These are phyloP conservation scores for Ferdinandea cuprea DNA, from an alignment of 2,888 invertebrate species.

Conservation along the genomic window DNA sequence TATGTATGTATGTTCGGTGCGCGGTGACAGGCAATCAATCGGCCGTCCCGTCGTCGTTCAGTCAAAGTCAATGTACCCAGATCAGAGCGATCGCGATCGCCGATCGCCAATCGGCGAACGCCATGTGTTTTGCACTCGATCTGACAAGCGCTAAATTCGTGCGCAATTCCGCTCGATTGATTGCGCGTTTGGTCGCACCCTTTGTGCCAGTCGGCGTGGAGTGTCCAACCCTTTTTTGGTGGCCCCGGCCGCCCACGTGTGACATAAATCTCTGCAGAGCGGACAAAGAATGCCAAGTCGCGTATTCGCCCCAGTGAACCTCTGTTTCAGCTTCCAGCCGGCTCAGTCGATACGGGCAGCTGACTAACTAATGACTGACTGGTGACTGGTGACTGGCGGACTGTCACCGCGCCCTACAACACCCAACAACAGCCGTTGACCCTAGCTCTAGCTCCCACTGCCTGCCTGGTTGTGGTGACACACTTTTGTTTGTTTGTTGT, in stretches of 20 bases:
- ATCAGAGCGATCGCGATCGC: slow-evolving; percentile 30
- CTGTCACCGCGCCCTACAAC: slow-evolving; percentile 71
- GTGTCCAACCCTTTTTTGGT: slow-evolving; percentile 71
- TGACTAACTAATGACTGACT: slow-evolving; percentile 62
- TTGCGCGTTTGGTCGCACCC: slow-evolving; percentile 69
- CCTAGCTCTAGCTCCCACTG: slow-evolving; percentile 41
- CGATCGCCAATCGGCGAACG: too few species aligned
- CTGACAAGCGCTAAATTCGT: slow-evolving; percentile 72
- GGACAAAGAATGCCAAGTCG: slow-evolving; percentile 59
- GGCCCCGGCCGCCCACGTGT: slow-evolving; percentile 65
- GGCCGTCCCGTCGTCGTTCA: slow-evolving; percentile 53
- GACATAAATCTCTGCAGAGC: slow-evolving; percentile 67
- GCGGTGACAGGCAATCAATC: slow-evolving; percentile 71
- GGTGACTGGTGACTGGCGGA: slow-evolving; percentile 51
- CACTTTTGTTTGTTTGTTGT: slow-evolving; percentile 73
- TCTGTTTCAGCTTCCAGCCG: background rate
- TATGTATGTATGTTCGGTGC: slow-evolving; percentile 20
- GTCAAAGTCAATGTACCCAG: slow-evolving; percentile 69
- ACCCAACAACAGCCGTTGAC: slow-evolving; percentile 59
- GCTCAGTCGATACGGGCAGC: slow-evolving; percentile 45
- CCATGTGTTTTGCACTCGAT: slow-evolving; percentile 22
- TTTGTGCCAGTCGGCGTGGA: slow-evolving; percentile 40
- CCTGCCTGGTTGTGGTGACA: slow-evolving; percentile 50
- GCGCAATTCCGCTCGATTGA: slow-evolving; percentile 70
- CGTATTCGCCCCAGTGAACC: slow-evolving; percentile 60